Percentiles rank a stretch among this genome's conserved stretches.
phyloP scores from a whole-genome alignment of 1,140 invertebrate species.

The Drosophila busckii region DNA sequence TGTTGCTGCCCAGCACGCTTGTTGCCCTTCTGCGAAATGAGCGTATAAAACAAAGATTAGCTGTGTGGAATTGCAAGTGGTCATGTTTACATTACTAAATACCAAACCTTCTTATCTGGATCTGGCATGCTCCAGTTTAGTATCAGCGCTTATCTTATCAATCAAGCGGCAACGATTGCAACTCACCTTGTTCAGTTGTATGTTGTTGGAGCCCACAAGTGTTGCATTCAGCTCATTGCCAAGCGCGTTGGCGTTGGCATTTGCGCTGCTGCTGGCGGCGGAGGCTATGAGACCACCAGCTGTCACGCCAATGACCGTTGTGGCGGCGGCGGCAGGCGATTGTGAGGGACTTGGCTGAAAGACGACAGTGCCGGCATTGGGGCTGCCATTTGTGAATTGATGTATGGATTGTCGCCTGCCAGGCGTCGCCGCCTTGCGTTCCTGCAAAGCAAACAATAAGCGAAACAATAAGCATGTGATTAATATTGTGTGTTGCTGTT shows the following conservation, averaged over 20 bases:
- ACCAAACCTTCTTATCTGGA: no score
- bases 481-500: background rate
- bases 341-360: constrained; percentile 78
- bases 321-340: constrained; percentile 77
- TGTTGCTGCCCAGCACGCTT: constrained; percentile 61
- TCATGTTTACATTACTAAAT: no score
- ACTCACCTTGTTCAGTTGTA: constrained; percentile 76
- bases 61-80: background rate
- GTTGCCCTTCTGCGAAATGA: constrained; percentile 70
- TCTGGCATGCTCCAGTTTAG: constrained; percentile 25
- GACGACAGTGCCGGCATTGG: constrained; percentile 78
- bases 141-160: constrained; percentile 32
- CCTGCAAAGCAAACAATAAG: constrained; percentile 46
- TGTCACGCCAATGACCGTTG: constrained; percentile 77
- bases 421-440: constrained; percentile 78
- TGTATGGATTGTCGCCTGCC: constrained; percentile 78
- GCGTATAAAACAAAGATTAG: background rate
- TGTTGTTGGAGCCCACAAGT: constrained; percentile 78
- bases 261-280: constrained; percentile 29
- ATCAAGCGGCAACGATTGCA: background rate
- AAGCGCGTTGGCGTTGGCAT: constrained; percentile 37
- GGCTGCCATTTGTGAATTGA: constrained; percentile 78
- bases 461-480: background rate
- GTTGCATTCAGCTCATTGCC: constrained; percentile 78
- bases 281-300: constrained; percentile 68